phyloP scores from a whole-genome alignment of 1,140 invertebrate genomes.

The Dinothrombium tinctorium region DNA sequence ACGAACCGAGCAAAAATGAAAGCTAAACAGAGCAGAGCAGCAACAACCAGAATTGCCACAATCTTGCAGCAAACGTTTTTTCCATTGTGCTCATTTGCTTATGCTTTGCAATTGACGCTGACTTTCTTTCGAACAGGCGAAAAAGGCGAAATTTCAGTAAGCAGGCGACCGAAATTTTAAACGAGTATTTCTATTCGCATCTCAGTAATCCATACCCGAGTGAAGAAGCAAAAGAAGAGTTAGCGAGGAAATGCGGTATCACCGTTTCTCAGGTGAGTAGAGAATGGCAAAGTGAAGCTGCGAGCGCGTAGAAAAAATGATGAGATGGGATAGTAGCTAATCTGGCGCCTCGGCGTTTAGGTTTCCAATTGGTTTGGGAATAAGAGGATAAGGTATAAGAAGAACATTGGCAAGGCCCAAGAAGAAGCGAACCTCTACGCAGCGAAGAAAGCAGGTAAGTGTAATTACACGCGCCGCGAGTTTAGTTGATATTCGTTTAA shows the following conservation, averaged over 20 bases:
- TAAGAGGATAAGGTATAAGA: slow-evolving; percentile 99
- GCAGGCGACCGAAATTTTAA: slow-evolving; percentile 96
- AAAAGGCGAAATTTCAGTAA: slow-evolving; percentile 99
- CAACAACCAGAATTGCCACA: too few species aligned
- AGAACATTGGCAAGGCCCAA: slow-evolving; percentile 99
- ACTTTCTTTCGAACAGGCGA: slow-evolving; percentile 46
- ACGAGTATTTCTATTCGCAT: slow-evolving; percentile 99
- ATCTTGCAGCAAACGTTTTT: too few species aligned
- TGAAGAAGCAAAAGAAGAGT: slow-evolving; percentile 97
- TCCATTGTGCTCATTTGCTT: background rate
- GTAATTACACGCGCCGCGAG: too few species aligned
- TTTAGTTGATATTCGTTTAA: slow-evolving; percentile 11
- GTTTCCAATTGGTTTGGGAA: slow-evolving; percentile 99
- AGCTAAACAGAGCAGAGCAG: too few species aligned
- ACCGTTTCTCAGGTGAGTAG: slow-evolving; percentile 65
- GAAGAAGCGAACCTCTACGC: slow-evolving; percentile 99
- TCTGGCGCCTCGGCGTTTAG: slow-evolving; percentile 26
- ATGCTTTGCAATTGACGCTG: too few species aligned
- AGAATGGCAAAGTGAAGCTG: background rate
- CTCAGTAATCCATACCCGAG: slow-evolving; percentile 97
- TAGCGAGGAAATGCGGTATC: slow-evolving; percentile 97
- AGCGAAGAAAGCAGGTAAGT: slow-evolving; percentile 80
- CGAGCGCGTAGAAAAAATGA: background rate
- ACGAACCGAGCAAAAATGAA: too few species aligned
- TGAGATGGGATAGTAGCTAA: background rate